phyloP scores from a whole-genome alignment of 2,888 invertebrate genomes.

The Cheilosia urbana region DNA sequence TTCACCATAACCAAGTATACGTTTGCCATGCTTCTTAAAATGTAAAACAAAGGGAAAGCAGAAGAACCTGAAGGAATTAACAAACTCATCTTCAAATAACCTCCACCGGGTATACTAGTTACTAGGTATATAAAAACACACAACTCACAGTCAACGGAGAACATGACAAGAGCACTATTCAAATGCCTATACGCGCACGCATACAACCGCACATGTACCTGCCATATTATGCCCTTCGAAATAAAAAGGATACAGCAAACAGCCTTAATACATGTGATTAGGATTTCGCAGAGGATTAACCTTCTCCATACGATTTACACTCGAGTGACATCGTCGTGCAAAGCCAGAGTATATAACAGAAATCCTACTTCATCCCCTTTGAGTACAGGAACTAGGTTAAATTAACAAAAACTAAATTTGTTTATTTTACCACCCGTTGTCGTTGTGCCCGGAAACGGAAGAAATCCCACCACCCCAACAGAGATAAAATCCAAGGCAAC shows the following conservation, averaged over 20 bases:
- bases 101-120: neutral
- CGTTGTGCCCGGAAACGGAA: slow-evolving; percentile 3
- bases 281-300: slow-evolving; percentile 68
- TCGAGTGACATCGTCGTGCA: slow-evolving; percentile 43
- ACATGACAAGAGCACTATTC: neutral
- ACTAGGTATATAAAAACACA: neutral
- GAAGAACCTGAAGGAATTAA: slow-evolving; percentile 2
- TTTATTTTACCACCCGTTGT: slow-evolving; percentile 53
- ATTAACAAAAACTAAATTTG: slow-evolving; percentile 67
- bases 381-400: slow-evolving; percentile 54
- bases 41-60: slow-evolving; percentile 1
- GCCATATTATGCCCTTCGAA: neutral
- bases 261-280: slow-evolving; percentile 62
- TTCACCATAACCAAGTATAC: slow-evolving; percentile 19
- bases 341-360: slow-evolving; percentile 28
- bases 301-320: slow-evolving; percentile 67
- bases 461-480: slow-evolving; percentile 6
- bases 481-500: slow-evolving; percentile 38
- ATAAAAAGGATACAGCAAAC: slow-evolving; percentile 46
- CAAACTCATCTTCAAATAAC: slow-evolving; percentile 27
- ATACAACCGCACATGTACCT: neutral
- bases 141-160: neutral
- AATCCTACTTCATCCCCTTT: slow-evolving; percentile 45
- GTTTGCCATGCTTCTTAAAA: slow-evolving; percentile 21
- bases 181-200: slow-evolving; percentile 3